Evolutionary conservation across 30 jellyfish, hydroid and myxozoan genomes (phyloP), one percentile per base, ranked within the genome.

Genomic region (Chrysaora quinquecirrha): DNA sequence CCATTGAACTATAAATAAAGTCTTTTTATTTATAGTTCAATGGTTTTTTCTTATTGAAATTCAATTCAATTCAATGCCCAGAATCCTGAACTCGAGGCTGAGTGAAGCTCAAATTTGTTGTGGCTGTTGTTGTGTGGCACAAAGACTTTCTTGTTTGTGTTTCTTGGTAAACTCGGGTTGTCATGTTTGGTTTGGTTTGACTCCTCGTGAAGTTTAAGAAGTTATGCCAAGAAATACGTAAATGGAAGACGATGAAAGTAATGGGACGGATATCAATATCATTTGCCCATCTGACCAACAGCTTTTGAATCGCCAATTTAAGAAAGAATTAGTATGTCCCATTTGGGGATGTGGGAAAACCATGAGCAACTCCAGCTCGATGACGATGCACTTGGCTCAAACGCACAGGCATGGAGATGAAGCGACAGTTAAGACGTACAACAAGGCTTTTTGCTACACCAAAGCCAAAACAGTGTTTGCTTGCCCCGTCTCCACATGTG

Each of bases 311-410:
- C 30, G 25, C 30, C 46, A 38, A 4, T n/a, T 30, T 10, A 22
- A 62, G 28, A 35, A 48, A 30, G 34, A 71, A 3, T 22, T 72
- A 34, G 64, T 48, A 56, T 82, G 92, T 33, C 80, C 85, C 0
- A 80, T 70, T 34, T 14, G 30, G 29, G 65, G 48, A 0, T 82
- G 92, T 34, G 82, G 75, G 22, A 82, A 82, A 27, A 56, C 27
- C 64, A 49, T 82, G 22, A 50, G 25, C 33, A 82, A 82, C 34
- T 71, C 92, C 43, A 70, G 92, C 52, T 74, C 85, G 22, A 68
- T 82, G 85, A 74, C 64, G 34, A 82, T 82, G 92, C 92, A 82
- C 61, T 3, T 82, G 73, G 92, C 92, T 19, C 79, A 70, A 50
- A 54, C 92, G 7, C 92, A 82, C 78, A 75, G 72, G 31, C 16